Evolutionary conservation across 1,140 invertebrate genomes (phyloP).

Genomic region (Lanistes nyassanus): DNA sequence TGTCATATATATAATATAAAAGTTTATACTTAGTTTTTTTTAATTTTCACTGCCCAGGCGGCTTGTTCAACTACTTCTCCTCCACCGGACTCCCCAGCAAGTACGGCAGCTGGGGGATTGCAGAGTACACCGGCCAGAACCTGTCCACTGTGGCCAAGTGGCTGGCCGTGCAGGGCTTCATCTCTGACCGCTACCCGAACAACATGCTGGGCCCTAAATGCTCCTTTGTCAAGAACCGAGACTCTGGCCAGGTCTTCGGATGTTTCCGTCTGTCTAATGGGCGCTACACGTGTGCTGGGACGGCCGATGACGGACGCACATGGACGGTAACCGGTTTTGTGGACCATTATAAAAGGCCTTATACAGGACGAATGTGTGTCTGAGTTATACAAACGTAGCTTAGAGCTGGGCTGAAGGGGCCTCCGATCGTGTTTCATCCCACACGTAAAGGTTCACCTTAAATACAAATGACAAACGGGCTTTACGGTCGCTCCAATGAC

Average conservation of each 20-base stretch:
- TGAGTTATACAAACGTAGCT: no score
- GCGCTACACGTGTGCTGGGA: constrained; percentile 30
- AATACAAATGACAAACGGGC: no score
- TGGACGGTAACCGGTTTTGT: constrained; percentile 45
- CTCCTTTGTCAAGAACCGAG: constrained; percentile 34
- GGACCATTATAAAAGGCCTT: no score
- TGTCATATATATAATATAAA: background rate
- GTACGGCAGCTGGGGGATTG: constrained; percentile 52
- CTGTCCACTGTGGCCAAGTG: constrained; percentile 46
- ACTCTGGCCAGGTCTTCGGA: constrained; percentile 22
- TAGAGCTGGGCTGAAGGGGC: no score
- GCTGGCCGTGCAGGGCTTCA: constrained; percentile 43
- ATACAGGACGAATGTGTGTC: no score
- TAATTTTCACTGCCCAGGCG: constrained; percentile 26
- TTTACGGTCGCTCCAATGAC: no score
- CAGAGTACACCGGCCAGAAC: constrained; percentile 50
- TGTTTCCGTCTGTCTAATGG: constrained; percentile 31
- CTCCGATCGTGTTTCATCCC: no score
- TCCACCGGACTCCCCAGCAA: constrained; percentile 34
- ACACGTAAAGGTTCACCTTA: no score
- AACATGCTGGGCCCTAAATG: constrained; percentile 35
- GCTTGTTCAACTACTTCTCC: constrained; percentile 52
- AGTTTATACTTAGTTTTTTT: background rate
- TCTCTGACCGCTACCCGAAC: constrained; percentile 29
- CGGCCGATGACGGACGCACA: constrained; percentile 28